phyloP scores from a whole-genome alignment of 2,113 vertebrate species.

The Rhabdornis inornatus region DNA sequence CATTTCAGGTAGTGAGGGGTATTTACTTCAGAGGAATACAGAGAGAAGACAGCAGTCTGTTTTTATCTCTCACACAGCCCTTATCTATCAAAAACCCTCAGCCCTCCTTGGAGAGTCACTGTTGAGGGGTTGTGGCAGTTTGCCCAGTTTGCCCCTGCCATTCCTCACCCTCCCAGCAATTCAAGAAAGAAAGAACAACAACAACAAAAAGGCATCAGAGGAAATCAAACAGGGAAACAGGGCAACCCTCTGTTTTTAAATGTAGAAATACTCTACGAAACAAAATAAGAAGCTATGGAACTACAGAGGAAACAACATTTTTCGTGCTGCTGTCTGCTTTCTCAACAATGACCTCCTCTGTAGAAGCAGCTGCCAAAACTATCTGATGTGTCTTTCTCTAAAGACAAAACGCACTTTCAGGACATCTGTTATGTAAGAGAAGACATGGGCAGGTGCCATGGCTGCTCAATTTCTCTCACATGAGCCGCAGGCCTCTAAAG shows the following conservation, averaged over 20 bases:
- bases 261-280: neutral
- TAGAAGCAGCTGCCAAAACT: neutral
- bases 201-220: neutral
- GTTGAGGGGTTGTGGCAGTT: neutral
- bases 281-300: neutral
- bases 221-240: neutral
- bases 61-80: neutral
- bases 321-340: neutral
- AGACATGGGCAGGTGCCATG: neutral
- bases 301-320: neutral
- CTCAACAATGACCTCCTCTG: neutral
- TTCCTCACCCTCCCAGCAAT: neutral
- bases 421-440: neutral
- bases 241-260: neutral
- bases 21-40: neutral
- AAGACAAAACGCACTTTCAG: neutral
- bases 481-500: neutral
- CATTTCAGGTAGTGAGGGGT: neutral
- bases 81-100: neutral
- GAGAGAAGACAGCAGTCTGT: neutral
- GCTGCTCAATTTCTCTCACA: neutral
- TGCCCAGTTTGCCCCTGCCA: neutral
- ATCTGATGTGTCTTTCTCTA: neutral
- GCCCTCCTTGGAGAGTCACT: neutral
- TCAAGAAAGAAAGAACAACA: too few species aligned